These are phyloP conservation scores for Chelon labrosus DNA, from an alignment of 2,797 vertebrate species.

Conservation along the genomic window DNA sequence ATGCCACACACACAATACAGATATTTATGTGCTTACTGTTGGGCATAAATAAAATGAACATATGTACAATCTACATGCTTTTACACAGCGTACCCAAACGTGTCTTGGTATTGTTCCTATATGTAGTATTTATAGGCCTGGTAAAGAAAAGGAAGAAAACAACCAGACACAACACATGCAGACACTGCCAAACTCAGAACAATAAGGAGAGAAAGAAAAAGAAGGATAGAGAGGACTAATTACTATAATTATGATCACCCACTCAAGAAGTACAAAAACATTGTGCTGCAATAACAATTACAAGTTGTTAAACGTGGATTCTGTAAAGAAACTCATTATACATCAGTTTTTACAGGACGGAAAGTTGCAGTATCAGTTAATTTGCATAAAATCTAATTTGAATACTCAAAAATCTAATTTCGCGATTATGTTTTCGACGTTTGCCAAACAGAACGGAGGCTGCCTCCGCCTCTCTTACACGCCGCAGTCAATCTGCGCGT, in stretches of 20 bases:
- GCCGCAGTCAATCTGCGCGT: constrained; percentile 24
- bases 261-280: constrained; percentile 55
- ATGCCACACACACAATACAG: not conserved
- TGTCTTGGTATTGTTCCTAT: constrained; percentile 7
- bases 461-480: not conserved
- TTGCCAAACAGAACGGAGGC: constrained; percentile 13
- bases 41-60: constrained; percentile 6
- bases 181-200: constrained; percentile 11
- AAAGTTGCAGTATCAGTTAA: constrained; percentile 6
- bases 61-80: constrained; percentile 13
- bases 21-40: not conserved
- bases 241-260: constrained; percentile 65
- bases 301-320: constrained; percentile 45
- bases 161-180: not conserved
- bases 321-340: constrained; percentile 20
- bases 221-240: constrained; percentile 49
- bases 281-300: constrained; percentile 44
- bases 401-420: too few species aligned
- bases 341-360: constrained; percentile 12
- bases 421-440: not conserved
- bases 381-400: not conserved
- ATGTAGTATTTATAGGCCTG: not conserved
- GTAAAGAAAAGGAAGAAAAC: not conserved
- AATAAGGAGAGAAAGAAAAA: constrained; percentile 36
- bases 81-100: not conserved